These are phyloP conservation scores for Oncopodura yosiiana DNA, from an alignment of 1,140 invertebrate genomes.

Conservation along the genomic window DNA sequence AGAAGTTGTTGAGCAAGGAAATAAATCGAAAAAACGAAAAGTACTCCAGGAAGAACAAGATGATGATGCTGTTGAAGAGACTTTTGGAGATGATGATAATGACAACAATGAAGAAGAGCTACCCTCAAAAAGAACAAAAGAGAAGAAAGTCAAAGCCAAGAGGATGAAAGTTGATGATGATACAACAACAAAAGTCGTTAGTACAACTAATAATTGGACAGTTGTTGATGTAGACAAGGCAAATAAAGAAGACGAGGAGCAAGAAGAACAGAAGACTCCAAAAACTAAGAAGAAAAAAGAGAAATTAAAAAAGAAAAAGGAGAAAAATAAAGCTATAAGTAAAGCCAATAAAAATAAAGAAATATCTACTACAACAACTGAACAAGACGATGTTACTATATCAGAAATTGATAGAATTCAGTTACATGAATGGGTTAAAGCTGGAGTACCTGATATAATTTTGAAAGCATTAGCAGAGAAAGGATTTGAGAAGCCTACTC, in stretches of 20 bases:
- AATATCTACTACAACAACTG: not conserved
- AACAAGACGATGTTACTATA: not conserved
- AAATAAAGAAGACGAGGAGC: not conserved
- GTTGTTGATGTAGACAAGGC: not conserved
- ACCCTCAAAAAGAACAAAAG: not conserved
- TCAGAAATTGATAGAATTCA: conserved; percentile 32
- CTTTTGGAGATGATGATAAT: not conserved
- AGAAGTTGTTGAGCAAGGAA: not conserved
- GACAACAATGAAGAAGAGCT: not conserved
- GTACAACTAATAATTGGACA: not conserved
- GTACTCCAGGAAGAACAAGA: not conserved
- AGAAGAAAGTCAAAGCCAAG: not conserved
- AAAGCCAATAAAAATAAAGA: not conserved
- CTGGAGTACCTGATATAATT: conserved; percentile 58
- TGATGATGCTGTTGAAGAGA: not conserved
- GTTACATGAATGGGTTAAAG: conserved; percentile 58
- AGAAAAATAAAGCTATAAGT: conserved; percentile 1
- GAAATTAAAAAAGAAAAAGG: conserved; percentile 9
- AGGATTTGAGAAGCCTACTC: conserved; percentile 69
- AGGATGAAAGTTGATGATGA: no score
- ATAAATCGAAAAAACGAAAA: not conserved
- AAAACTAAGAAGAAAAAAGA: conserved; percentile 2
- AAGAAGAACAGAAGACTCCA: not conserved
- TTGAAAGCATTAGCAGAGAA: conserved; percentile 62
- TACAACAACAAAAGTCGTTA: not conserved